phyloP scores from a whole-genome alignment of 1,140 invertebrate species.

The Zaprionus lachaisei region DNA sequence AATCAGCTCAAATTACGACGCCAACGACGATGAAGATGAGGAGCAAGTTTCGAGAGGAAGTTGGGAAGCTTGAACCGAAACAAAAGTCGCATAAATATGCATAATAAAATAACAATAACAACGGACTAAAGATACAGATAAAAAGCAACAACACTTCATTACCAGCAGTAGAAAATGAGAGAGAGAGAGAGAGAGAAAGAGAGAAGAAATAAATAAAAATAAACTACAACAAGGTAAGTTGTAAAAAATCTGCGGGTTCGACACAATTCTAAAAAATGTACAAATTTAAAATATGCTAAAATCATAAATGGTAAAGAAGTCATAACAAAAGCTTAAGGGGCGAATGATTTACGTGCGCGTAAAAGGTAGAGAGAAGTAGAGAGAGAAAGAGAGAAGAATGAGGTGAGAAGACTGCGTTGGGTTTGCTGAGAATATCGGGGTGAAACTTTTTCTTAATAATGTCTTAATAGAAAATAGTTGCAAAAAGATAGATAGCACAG shows the following conservation, averaged over 20 bases:
- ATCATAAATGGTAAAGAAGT: slow-evolving; percentile 52
- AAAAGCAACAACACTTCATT: slow-evolving; percentile 61
- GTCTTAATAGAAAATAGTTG: slow-evolving; percentile 68
- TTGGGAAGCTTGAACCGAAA: slow-evolving; percentile 23
- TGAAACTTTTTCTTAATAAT: slow-evolving; percentile 63
- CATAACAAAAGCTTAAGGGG: slow-evolving; percentile 49
- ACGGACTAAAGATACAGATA: slow-evolving; percentile 24
- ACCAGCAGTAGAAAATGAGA: slow-evolving; percentile 54
- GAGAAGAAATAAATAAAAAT: slow-evolving; percentile 23
- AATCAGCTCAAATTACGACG: slow-evolving; percentile 63
- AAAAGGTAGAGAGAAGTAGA: slow-evolving; percentile 21
- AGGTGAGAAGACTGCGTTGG: slow-evolving; percentile 9
- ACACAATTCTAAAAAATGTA: slow-evolving; percentile 64
- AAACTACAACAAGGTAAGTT: slow-evolving; percentile 52
- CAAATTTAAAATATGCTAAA: slow-evolving; percentile 73
- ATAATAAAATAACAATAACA: slow-evolving; percentile 53
- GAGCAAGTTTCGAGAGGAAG: slow-evolving; percentile 36
- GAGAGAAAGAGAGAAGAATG: background rate
- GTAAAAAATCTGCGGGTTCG: slow-evolving; percentile 72
- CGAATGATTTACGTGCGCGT: slow-evolving; percentile 66
- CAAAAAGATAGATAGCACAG: slow-evolving; percentile 24
- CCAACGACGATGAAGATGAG: slow-evolving; percentile 1
- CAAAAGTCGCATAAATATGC: slow-evolving; percentile 59
- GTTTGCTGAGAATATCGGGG: slow-evolving; percentile 12
- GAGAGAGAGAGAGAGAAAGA: slow-evolving; percentile 23